Percentiles rank a stretch among this genome's conserved stretches.
Conservation (phyloP, 2,888 invertebrate species). For the Andrena bucephala region DNA sequence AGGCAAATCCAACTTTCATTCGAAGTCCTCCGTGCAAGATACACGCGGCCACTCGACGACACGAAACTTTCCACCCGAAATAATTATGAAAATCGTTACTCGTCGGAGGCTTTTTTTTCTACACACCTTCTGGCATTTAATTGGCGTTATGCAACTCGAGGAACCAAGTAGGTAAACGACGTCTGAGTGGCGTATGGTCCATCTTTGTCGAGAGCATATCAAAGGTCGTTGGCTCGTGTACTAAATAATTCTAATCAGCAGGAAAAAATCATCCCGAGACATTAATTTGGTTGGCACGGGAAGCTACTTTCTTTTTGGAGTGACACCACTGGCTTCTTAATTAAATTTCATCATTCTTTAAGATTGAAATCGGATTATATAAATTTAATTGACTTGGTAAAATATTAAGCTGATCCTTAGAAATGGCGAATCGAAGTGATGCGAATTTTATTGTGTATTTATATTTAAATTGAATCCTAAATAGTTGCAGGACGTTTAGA, state of each 20-base stretch:
- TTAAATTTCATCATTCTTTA: no score
- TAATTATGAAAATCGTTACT: not conserved
- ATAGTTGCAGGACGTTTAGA: no score
- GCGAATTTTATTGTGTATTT: no score
- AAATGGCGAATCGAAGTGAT: no score
- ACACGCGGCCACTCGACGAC: not conserved
- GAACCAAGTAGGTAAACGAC: not conserved
- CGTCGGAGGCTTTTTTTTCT: not conserved
- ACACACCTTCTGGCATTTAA: not conserved
- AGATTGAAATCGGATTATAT: no score
- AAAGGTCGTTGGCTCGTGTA: not conserved
- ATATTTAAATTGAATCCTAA: no score
- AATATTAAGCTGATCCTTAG: no score
- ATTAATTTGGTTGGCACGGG: not conserved
- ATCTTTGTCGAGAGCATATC: not conserved
- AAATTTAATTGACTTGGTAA: no score
- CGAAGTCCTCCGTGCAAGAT: not conserved
- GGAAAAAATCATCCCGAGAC: not conserved
- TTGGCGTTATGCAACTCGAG: not conserved
- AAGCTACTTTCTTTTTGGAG: not conserved
- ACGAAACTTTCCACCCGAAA: not conserved
- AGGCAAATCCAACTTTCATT: conserved; percentile 10
- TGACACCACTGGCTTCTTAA: no score
- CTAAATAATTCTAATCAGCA: not conserved
- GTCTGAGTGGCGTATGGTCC: not conserved